Conservation (phyloP, 2,888 invertebrate species). For the Chrysotoxum bicinctum region DNA sequence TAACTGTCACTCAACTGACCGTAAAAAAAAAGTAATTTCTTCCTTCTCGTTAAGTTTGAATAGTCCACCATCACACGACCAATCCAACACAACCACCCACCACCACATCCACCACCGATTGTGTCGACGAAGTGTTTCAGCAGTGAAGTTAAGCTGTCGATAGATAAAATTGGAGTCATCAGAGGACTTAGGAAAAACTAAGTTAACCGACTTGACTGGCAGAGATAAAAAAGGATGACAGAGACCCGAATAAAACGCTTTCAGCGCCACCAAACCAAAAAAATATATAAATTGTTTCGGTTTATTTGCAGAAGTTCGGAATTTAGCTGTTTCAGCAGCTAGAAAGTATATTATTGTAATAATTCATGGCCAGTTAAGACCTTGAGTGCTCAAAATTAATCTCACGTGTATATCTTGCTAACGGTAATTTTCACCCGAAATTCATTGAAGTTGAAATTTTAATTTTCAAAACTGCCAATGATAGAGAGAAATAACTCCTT, state of each 20-base stretch:
- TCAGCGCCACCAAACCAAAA: neutral
- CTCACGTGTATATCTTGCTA: neutral
- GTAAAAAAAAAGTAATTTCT: constrained; percentile 64
- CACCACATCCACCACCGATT: neutral
- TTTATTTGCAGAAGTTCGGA: neutral
- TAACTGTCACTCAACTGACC: constrained; percentile 66
- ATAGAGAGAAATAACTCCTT: too few relatives aligned
- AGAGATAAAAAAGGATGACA: constrained; percentile 27
- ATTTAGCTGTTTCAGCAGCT: neutral
- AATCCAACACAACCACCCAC: neutral
- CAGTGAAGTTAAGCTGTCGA: constrained; percentile 14
- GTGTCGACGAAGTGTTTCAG: constrained; percentile 10
- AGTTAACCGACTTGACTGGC: constrained; percentile 33
- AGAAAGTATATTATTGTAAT: neutral
- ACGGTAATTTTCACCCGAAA: neutral
- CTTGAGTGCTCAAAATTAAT: neutral
- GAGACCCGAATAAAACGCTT: constrained; percentile 5
- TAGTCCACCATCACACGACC: constrained; percentile 17
- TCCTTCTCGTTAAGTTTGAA: constrained; percentile 65
- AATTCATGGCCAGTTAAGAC: neutral
- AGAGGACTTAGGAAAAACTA: constrained; percentile 21
- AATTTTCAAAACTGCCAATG: too few relatives aligned
- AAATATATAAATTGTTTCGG: neutral
- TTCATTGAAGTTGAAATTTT: neutral
- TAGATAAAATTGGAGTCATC: constrained; percentile 18